Conservation (phyloP, 2,113 vertebrate species). For the Corynorhinus townsendii region DNA sequence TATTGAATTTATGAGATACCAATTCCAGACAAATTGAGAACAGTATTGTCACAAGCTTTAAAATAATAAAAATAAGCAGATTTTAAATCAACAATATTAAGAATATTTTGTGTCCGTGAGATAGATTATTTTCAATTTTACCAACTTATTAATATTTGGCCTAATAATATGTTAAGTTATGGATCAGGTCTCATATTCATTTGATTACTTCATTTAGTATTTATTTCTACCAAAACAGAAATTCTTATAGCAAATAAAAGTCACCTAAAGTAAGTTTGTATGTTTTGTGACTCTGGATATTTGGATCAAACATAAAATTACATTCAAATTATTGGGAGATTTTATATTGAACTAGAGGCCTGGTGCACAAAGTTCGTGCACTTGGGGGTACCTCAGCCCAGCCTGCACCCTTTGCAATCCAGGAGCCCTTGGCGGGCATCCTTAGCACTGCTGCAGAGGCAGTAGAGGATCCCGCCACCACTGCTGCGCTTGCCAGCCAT, state of each 20-base stretch:
- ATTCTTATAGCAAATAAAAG: neutral
- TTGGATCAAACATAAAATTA: neutral
- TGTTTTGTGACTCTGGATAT: neutral
- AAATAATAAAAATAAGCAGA: slow-evolving; percentile 10
- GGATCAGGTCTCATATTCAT: neutral
- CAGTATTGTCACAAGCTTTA: neutral
- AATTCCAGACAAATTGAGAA: neutral
- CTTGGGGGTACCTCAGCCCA: no score
- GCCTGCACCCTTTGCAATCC: no score
- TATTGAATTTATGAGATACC: neutral
- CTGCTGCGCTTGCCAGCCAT: no score
- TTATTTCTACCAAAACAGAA: neutral
- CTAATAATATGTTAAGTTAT: neutral
- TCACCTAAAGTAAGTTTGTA: neutral
- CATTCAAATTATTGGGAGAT: neutral
- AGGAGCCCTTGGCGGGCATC: no score
- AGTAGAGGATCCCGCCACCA: no score
- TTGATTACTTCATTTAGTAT: neutral
- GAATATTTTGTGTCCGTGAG: neutral
- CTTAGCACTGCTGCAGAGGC: no score
- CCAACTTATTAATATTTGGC: neutral
- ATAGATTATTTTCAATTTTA: neutral
- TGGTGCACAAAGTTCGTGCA: no score
- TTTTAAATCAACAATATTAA: slow-evolving; percentile 24
- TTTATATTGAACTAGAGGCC: neutral